phyloP scores from a whole-genome alignment of 2,888 invertebrate genomes.

The Neria commutata region DNA sequence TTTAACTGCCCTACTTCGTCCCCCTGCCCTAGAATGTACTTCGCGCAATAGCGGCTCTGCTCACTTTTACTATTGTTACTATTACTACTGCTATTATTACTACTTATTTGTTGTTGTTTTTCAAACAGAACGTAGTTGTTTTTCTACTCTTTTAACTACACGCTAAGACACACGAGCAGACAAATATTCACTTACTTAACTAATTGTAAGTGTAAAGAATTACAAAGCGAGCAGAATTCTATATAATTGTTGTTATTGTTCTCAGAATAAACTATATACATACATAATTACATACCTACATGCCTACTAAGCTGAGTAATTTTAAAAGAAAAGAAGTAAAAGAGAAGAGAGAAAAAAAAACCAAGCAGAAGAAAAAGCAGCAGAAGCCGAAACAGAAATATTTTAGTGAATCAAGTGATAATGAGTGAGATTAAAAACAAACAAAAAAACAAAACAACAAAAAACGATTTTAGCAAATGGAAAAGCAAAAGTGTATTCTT shows the following conservation, averaged over 20 bases:
- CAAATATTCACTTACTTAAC: too few relatives aligned
- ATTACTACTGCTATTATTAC: too few relatives aligned
- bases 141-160: too few relatives aligned
- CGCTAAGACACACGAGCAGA: too few relatives aligned
- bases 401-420: slow-evolving; percentile 56
- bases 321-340: slow-evolving; percentile 33
- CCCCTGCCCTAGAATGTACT: too few relatives aligned
- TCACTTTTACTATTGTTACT: not conserved
- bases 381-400: too few relatives aligned
- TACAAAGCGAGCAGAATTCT: not conserved
- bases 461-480: slow-evolving; percentile 57
- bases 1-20: too few relatives aligned
- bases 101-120: not conserved
- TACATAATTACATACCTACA: slow-evolving; percentile 25
- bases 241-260: slow-evolving; percentile 51
- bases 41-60: not conserved
- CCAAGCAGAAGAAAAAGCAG: slow-evolving; percentile 42
- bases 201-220: not conserved
- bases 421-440: slow-evolving; percentile 61
- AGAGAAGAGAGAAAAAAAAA: slow-evolving; percentile 29
- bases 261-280: slow-evolving; percentile 26
- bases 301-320: slow-evolving; percentile 7
- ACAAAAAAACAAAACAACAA: too few relatives aligned
- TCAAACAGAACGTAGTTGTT: not conserved
- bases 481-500: not conserved